These are phyloP conservation scores for Cerceris ruficornis DNA, from an alignment of 2,888 invertebrate genomes.

Conservation along the genomic window DNA sequence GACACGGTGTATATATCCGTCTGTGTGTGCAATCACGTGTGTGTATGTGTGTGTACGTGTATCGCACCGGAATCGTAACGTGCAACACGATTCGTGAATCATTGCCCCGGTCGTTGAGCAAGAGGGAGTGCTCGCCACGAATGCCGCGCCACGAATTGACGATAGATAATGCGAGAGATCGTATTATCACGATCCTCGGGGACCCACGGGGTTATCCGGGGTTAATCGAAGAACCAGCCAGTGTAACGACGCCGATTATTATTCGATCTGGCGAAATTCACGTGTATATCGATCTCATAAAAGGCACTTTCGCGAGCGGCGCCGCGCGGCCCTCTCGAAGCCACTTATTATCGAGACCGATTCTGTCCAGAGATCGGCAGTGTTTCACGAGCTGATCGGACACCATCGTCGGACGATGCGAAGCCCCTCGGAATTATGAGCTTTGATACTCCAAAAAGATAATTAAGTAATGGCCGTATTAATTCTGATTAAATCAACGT, in stretches of 20 bases:
- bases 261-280: slow-evolving; percentile 61
- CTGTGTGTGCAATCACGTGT: too few species aligned
- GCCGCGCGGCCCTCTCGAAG: slow-evolving; percentile 38
- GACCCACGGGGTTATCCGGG: slow-evolving; percentile 68
- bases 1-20: slow-evolving; percentile 13
- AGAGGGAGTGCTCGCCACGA: slow-evolving; percentile 57
- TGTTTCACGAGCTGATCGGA: slow-evolving; percentile 14
- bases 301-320: slow-evolving; percentile 44
- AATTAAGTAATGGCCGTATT: neutral
- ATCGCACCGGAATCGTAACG: slow-evolving; percentile 67
- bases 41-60: slow-evolving; percentile 16
- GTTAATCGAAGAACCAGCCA: slow-evolving; percentile 70
- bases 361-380: slow-evolving; percentile 28
- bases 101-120: slow-evolving; percentile 64
- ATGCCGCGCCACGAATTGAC: slow-evolving; percentile 64
- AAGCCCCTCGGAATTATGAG: slow-evolving; percentile 3
- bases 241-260: slow-evolving; percentile 64
- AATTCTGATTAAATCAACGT: neutral
- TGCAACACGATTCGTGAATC: slow-evolving; percentile 72
- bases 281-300: slow-evolving; percentile 46
- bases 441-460: neutral
- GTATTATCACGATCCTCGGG: slow-evolving; percentile 70
- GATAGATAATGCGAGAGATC: slow-evolving; percentile 71
- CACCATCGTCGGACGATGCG: slow-evolving; percentile 24
- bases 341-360: slow-evolving; percentile 44